Percentiles rank a stretch among this genome's conserved stretches.
These are phyloP conservation scores for Drosophila navojoa DNA, from an alignment of 1,140 invertebrate genomes.

Conservation along the genomic window DNA sequence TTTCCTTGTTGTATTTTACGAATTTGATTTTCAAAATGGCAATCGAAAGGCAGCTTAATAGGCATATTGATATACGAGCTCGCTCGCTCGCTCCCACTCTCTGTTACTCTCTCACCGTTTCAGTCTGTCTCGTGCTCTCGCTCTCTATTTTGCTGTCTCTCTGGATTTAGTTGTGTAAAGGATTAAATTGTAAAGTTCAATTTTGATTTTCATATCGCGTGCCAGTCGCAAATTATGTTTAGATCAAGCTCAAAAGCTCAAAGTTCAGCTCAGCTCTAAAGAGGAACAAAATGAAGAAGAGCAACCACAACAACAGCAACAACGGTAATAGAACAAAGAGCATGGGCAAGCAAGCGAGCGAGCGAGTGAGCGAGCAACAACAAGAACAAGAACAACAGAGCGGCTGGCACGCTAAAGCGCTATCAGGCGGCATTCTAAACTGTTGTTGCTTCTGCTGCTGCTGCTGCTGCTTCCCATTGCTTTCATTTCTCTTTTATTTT, in stretches of 20 bases:
- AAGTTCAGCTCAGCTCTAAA: slow-evolving; percentile 27
- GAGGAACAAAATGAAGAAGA: slow-evolving; percentile 16
- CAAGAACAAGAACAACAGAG: slow-evolving; percentile 13
- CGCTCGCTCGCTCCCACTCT: not conserved
- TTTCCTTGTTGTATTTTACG: slow-evolving; percentile 25
- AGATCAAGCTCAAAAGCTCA: slow-evolving; percentile 46
- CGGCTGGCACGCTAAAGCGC: slow-evolving; percentile 39
- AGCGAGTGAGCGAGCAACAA: not conserved
- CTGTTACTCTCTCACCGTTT: not conserved
- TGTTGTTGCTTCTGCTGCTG: slow-evolving; percentile 27
- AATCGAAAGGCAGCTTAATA: slow-evolving; percentile 25
- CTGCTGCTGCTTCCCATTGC: slow-evolving; percentile 17
- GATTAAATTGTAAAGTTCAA: slow-evolving; percentile 81
- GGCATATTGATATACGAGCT: not conserved
- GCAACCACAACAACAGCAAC: slow-evolving; percentile 8
- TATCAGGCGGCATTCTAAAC: slow-evolving; percentile 46
- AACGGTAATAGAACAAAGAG: slow-evolving; percentile 4
- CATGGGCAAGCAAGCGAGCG: slow-evolving; percentile 1
- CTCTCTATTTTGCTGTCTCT: not conserved
- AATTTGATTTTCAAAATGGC: slow-evolving; percentile 50
- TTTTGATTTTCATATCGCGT: slow-evolving; percentile 79
- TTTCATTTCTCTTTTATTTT: not conserved
- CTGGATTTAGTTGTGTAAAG: slow-evolving; percentile 54
- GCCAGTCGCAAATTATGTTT: slow-evolving; percentile 62
- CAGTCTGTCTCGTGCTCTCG: not conserved